A percentile compares a stretch with the other conserved stretches of the same genome.
Conservation (phyloP, 2,888 invertebrate genomes). For the Rosalia funebris region DNA sequence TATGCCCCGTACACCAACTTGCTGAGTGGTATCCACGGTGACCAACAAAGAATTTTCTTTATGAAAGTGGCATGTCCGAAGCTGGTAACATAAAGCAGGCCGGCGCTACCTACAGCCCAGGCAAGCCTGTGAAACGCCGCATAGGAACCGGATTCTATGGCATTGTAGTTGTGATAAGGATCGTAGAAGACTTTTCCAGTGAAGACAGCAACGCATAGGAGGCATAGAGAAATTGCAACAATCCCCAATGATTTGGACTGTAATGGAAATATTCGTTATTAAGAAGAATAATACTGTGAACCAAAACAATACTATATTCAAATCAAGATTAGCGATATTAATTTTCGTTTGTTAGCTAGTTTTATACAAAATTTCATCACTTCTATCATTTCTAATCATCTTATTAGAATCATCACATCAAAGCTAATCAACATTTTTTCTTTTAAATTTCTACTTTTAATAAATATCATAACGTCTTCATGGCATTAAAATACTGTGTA, state of each 20-base stretch:
- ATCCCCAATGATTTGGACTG: conserved; percentile 67
- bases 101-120: conserved; percentile 67
- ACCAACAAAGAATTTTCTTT: conserved; percentile 67
- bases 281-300: too few species aligned
- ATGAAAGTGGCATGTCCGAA: conserved; percentile 63
- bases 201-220: conserved; percentile 65
- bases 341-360: too few species aligned
- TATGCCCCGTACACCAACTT: conserved; percentile 68
- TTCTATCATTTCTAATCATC: too few species aligned
- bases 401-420: too few species aligned
- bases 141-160: conserved; percentile 68
- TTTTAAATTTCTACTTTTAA: too few species aligned
- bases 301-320: too few species aligned
- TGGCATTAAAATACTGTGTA: too few species aligned
- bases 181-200: conserved; percentile 67
- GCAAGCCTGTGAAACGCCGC: conserved; percentile 69
- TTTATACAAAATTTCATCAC: too few species aligned
- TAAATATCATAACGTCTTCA: too few species aligned
- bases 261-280: conserved; percentile 28
- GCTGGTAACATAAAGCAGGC: conserved; percentile 67
- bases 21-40: conserved; percentile 70
- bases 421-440: too few species aligned
- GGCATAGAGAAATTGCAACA: conserved; percentile 58
- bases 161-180: conserved; percentile 65
- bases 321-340: too few species aligned